Evolutionary conservation across 2,797 vertebrate genomes (phyloP), one percentile per base, ranked within the genome.

Genomic region (Sus cebifrons): DNA sequence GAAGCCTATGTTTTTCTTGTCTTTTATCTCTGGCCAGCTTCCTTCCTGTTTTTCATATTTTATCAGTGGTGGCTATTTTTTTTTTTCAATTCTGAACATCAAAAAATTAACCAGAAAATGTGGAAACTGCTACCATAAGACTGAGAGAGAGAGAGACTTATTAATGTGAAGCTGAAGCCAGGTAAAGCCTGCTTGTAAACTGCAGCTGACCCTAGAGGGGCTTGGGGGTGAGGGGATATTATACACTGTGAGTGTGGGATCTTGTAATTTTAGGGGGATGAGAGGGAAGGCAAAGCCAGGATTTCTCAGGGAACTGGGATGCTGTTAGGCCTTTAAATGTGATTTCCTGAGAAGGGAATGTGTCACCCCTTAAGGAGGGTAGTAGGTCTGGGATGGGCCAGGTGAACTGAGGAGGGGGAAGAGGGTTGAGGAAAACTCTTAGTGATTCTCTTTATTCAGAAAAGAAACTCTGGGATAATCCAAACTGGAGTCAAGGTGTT

Each of bases 41-140:
- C 65, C 60, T 60, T 82, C n/a, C 68, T 56, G 29, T 89, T 96
- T 86, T 94, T 90, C 67, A 92, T 83, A 77, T 77, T 95, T 83
- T 79, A 85, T 64, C 36, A 75, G 36, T 62, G 25, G 65, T 96
- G 54, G 32, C 29, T 75, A 82, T n/a, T 89, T 62, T 10, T 58
- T 56, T 71, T 67, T 3, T 0, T 12, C 32, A 74, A 89, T 77
- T 79, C 70, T 73, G 74, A 89, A 71, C 52, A 86, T 1, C 64
- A 27, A 89, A 84, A 94, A 96, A 65, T 89, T 75, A 82, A 73
- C 65, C 89, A 84, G 25, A 94, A 93, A 58, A 85, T 56, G 18
- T 25, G 27, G 83, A 84, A 88, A n/a, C 16, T 32, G 74, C 68
- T 81, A 21, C 40, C 17, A 17, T 52, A 73, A 3, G 29, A 88